Evolutionary conservation across 1,140 invertebrate genomes (phyloP), one percentile per base, ranked within the genome.

Genomic region (Anagrus nilaparvatae): DNA sequence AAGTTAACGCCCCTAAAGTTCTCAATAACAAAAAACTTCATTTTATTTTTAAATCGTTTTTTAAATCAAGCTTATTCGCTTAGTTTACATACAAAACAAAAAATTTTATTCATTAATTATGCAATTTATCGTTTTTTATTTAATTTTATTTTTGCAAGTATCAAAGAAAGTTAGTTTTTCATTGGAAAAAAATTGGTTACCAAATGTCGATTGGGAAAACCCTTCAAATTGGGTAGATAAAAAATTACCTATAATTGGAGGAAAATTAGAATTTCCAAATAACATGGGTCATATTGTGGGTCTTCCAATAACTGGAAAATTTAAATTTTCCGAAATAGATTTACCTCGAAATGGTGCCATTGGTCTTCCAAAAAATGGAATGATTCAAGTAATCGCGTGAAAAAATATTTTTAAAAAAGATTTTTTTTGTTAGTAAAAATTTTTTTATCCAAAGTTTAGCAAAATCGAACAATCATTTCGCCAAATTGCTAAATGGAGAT

Each of bases 211-310:
- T 32, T 68, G 64, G 63, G 41, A 48, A 34, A 55, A 49, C 0
- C 39, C 43, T 12, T 42, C 28, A 21, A 68, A 68, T 47, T 68
- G 65, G 65, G 17, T 53, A 4, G 42, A 50, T 4, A 46, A 44
- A 21, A 35, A 30, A 5, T 1, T 54, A 23, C 65, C 65, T 1
- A n/a, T n/a, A n/a, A n/a, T n/a, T n/a, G n/a, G n/a, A n/a, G n/a
- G n/a, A n/a, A n/a, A n/a, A n/a, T n/a, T n/a, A n/a, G 43, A 55
- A 41, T 68, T 68, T 40, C 64, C 65, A 1, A 20, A 53, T 25
- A 53, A 61, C 27, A 52, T 47, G 21, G 44, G 53, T 37, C 65
- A 65, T 37, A 53, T 53, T 0, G 58, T 58, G 5, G 63, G 59
- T 13, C 40, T 69, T 14, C 50, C 55, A 3, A 33, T 10, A 21